Percentiles rank a stretch among this genome's conserved stretches.
These are phyloP conservation scores for Pseudachorutes palmiensis DNA, from an alignment of 1,140 invertebrate species.

Conservation along the genomic window DNA sequence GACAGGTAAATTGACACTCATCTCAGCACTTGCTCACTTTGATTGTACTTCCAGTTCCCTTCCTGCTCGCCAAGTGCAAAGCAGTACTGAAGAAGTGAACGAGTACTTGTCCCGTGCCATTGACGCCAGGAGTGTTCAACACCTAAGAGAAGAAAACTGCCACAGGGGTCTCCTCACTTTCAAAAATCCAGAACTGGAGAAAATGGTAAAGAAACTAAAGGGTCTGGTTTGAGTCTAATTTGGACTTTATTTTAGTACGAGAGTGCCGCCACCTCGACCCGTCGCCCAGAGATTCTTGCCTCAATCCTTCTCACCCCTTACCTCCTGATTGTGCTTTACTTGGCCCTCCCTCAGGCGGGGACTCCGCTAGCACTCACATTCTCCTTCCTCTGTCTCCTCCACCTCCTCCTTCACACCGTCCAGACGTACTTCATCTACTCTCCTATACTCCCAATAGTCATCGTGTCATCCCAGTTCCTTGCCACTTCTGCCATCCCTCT, in stretches of 20 bases:
- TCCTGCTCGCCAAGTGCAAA: neutral
- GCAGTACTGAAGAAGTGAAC: conserved; percentile 68
- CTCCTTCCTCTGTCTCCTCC: neutral
- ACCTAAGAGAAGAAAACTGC: conserved; percentile 74
- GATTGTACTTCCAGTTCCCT: neutral
- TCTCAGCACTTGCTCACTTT: neutral
- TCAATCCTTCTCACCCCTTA: neutral
- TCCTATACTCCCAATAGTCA: neutral
- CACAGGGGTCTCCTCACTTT: conserved; percentile 71
- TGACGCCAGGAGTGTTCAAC: conserved; percentile 85
- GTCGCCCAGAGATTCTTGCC: neutral
- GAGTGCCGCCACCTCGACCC: neutral
- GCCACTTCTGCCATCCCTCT: neutral
- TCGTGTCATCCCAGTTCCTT: neutral
- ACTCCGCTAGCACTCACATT: neutral
- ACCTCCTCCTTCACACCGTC: conserved; percentile 1
- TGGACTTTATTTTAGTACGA: conserved; percentile 1
- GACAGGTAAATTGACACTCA: conserved; percentile 52
- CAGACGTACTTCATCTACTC: conserved; percentile 15
- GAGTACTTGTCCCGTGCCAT: conserved; percentile 89
- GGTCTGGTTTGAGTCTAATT: neutral
- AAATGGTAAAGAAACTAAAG: conserved; percentile 57
- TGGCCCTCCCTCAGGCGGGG: too few relatives aligned
- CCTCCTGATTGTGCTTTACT: conserved; percentile 4
- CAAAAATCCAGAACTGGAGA: conserved; percentile 63